phyloP scores from a whole-genome alignment of 1,140 invertebrate genomes.

The Nylanderia fulva region DNA sequence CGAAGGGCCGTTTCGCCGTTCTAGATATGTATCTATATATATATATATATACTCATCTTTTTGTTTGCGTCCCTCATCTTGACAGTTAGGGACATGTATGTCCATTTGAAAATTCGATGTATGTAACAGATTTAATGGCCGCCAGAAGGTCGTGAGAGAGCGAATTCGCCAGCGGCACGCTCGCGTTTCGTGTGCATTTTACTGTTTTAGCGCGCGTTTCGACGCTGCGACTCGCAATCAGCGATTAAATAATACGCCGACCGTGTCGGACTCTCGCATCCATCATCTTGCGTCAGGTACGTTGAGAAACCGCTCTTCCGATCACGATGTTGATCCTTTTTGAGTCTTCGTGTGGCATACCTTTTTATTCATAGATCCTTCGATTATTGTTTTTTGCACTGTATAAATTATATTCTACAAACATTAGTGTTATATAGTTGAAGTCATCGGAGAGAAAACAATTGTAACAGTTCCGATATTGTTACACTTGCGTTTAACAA shows the following conservation, averaged over 20 bases:
- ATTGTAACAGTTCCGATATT: not conserved
- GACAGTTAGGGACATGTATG: slow-evolving; percentile 64
- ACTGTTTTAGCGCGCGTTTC: not conserved
- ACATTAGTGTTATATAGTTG: too few species aligned
- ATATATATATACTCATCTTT: slow-evolving; percentile 58
- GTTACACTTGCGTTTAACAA: not conserved
- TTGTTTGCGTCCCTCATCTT: slow-evolving; percentile 70
- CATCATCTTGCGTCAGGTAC: slow-evolving; percentile 25
- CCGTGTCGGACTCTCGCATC: not conserved
- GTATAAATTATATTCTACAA: not conserved
- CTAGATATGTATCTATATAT: not conserved
- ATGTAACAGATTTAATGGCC: slow-evolving; percentile 65
- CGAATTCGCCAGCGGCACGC: not conserved
- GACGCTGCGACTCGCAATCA: not conserved
- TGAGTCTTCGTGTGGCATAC: not conserved
- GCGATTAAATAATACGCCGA: not conserved
- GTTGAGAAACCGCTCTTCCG: not conserved
- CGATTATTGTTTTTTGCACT: not conserved
- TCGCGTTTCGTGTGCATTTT: not conserved
- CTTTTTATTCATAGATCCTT: not conserved
- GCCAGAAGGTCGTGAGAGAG: slow-evolving; percentile 44
- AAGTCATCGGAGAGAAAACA: not conserved
- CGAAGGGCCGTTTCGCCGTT: slow-evolving; percentile 1
- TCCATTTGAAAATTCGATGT: slow-evolving; percentile 73
- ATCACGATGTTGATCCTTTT: not conserved